Evolutionary conservation across 2,797 vertebrate species (phyloP).

Genomic region (Pangasius larnaudii): DNA sequence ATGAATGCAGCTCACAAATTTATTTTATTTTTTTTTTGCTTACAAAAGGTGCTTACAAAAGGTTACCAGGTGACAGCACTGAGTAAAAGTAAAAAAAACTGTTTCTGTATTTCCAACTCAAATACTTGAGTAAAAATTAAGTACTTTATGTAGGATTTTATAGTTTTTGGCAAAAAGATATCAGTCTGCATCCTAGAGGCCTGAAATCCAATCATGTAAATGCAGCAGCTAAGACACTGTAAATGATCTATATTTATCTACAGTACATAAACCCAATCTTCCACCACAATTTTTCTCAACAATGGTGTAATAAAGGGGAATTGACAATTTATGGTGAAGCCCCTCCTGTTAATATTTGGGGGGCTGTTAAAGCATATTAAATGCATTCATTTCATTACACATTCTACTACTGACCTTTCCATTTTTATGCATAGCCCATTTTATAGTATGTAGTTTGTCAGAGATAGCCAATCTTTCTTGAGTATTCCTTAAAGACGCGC

Average conservation of each 20-base stretch:
- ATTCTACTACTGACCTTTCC: conserved; percentile 24
- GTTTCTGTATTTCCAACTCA: not conserved
- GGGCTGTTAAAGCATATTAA: conserved; percentile 20
- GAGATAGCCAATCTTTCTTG: not conserved
- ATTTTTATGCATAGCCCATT: conserved; percentile 7
- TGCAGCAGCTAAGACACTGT: conserved; percentile 5
- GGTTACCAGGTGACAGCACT: conserved; percentile 9
- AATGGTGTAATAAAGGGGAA: conserved; percentile 31
- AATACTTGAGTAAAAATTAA: conserved; percentile 2
- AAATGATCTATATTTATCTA: conserved; percentile 27
- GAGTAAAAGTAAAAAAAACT: not conserved
- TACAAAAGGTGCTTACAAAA: conserved; percentile 24
- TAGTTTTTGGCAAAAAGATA: conserved; percentile 18
- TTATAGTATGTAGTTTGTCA: conserved; percentile 21
- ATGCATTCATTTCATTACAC: conserved; percentile 7
- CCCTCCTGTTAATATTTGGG: not conserved
- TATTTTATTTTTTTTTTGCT: conserved; percentile 7
- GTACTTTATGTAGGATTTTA: conserved; percentile 25
- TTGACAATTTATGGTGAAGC: conserved; percentile 21
- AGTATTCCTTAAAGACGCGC: not conserved
- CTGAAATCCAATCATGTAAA: not conserved
- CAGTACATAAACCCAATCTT: conserved; percentile 14
- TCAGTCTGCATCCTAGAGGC: not conserved
- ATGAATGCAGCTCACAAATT: conserved; percentile 33
- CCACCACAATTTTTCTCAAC: not conserved